Conservation (phyloP, 2,113 vertebrate genomes). For the Callocephalon fimbriatum region DNA sequence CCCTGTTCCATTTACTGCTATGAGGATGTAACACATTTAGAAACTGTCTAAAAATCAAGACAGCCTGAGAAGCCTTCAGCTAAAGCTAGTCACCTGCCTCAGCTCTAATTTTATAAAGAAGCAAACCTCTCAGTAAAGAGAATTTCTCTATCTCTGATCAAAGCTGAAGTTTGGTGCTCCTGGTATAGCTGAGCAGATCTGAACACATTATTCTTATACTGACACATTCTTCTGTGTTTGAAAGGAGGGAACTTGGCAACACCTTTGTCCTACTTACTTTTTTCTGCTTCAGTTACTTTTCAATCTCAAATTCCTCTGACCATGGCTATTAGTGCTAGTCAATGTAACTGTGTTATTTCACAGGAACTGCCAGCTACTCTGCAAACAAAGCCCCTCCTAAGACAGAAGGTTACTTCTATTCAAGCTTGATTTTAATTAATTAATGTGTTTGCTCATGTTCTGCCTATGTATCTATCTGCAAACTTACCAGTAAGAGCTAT, state of each 20-base stretch:
- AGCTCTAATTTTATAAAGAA: not conserved
- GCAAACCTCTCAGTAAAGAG: not conserved
- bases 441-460: not conserved
- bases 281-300: not conserved
- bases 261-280: not conserved
- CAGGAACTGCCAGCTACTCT: not conserved
- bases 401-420: not conserved
- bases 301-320: not conserved
- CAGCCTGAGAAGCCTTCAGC: not conserved
- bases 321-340: not conserved
- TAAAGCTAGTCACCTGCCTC: not conserved
- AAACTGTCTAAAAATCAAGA: not conserved
- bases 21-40: not conserved
- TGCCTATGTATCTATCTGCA: not conserved
- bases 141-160: not conserved
- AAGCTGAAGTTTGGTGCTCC: not conserved
- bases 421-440: not conserved
- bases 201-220: not conserved
- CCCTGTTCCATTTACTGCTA: not conserved
- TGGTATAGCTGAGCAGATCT: not conserved
- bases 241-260: not conserved
- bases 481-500: not conserved
- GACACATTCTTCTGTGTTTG: not conserved
- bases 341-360: not conserved
- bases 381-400: not conserved